phyloP scores from a whole-genome alignment of 2,888 invertebrate genomes.

The Pheosia tremula region DNA sequence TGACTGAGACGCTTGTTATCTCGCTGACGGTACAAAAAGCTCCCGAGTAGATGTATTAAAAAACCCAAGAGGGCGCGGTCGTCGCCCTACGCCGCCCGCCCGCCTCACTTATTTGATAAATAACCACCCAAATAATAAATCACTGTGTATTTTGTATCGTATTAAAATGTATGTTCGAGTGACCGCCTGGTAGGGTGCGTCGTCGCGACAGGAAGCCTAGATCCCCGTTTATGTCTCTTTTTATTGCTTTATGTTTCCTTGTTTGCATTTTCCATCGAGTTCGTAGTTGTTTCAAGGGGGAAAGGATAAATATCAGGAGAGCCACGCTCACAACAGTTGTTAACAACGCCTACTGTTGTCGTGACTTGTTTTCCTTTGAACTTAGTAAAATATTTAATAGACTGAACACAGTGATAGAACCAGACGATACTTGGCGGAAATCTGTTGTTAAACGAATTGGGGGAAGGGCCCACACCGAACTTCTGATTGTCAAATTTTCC shows the following conservation, averaged over 20 bases:
- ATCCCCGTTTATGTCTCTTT: conserved; percentile 61
- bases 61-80: conserved; percentile 49
- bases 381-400: too few relatives aligned
- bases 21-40: conserved; percentile 66
- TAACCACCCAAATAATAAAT: conserved; percentile 66
- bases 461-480: too few relatives aligned
- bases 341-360: not conserved
- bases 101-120: conserved; percentile 69
- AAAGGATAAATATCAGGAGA: not conserved
- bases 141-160: conserved; percentile 45
- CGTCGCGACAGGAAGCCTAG: conserved; percentile 61
- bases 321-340: too few relatives aligned
- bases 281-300: not conserved
- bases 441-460: too few relatives aligned
- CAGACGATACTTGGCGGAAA: too few relatives aligned
- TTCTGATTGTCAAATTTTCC: too few relatives aligned
- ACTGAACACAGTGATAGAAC: too few relatives aligned
- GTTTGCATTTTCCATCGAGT: conserved; percentile 48
- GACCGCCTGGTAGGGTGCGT: conserved; percentile 51
- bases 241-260: conserved; percentile 66
- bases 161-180: conserved; percentile 52
- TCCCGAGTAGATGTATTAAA: conserved; percentile 61
- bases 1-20: conserved; percentile 62
- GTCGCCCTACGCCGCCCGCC: conserved; percentile 39
- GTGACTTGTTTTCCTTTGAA: too few relatives aligned